Evolutionary conservation across 1,140 invertebrate species (phyloP).

Genomic region (Akabosia matsudoensis): DNA sequence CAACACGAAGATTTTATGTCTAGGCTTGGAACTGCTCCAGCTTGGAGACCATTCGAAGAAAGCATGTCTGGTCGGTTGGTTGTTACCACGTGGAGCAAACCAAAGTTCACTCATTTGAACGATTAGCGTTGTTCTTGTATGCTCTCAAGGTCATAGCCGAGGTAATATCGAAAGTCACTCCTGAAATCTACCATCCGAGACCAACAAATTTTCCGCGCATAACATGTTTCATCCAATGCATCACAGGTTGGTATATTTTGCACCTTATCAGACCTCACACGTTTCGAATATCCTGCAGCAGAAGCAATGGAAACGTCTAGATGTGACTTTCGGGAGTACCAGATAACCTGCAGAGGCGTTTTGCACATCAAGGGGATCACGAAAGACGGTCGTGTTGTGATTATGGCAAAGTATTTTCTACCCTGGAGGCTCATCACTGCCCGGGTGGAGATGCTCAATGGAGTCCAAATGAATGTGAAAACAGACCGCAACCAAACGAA

Average conservation of each 20-base stretch:
- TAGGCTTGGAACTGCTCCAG: too few relatives aligned
- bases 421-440: not conserved
- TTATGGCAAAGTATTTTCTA: not conserved
- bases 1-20: too few relatives aligned
- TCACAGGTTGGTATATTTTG: constrained; percentile 10
- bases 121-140: not conserved
- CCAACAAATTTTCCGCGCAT: not conserved
- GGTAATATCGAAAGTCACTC: constrained; percentile 2
- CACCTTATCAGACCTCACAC: not conserved
- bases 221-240: not conserved
- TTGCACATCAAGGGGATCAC: not conserved
- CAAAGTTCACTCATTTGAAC: not conserved
- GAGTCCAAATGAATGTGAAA: not conserved
- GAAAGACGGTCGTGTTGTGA: constrained; percentile 3
- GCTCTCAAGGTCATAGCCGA: not conserved
- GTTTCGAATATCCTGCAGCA: not conserved
- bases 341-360: not conserved
- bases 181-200: not conserved
- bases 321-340: not conserved
- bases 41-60: not conserved
- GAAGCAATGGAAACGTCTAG: not conserved
- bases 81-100: not conserved
- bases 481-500: not conserved
- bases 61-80: not conserved
- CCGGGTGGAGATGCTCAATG: not conserved